phyloP scores from a whole-genome alignment of 2,113 vertebrate genomes.

The Nettapus auritus region DNA sequence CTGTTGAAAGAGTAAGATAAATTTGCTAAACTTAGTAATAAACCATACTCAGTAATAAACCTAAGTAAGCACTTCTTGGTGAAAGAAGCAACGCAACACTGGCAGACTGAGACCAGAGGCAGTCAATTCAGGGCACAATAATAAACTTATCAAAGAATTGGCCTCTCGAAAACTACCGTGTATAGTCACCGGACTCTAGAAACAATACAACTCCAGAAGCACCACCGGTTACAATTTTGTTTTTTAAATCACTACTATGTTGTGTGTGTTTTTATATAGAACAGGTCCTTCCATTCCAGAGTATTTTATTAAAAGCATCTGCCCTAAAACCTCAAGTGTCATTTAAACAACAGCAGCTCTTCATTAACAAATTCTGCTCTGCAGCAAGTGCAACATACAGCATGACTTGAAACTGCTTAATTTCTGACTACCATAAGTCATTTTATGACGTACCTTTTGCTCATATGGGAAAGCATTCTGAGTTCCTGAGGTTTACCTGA shows the following conservation, averaged over 20 bases:
- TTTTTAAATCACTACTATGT: not conserved
- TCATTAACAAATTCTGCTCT: not conserved
- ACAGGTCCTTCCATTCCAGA: not conserved
- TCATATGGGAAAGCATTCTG: not conserved
- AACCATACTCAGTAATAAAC: not conserved
- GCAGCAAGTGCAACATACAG: not conserved
- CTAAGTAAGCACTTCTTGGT: not conserved
- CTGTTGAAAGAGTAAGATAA: not conserved
- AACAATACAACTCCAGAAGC: not conserved
- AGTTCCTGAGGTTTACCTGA: not conserved
- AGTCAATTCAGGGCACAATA: not conserved
- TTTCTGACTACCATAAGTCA: not conserved
- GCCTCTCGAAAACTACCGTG: not conserved
- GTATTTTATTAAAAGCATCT: not conserved
- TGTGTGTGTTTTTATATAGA: not conserved
- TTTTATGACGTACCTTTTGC: not conserved
- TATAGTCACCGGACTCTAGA: not conserved
- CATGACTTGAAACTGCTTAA: not conserved
- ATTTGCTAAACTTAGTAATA: not conserved
- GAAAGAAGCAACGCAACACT: not conserved
- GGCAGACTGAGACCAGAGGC: not conserved
- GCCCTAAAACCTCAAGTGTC: not conserved
- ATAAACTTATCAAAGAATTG: not conserved
- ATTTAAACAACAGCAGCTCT: not conserved
- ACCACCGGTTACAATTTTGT: fast-evolving